Conservation (phyloP, 2,797 vertebrate species). For the Sebastes diploproa region DNA sequence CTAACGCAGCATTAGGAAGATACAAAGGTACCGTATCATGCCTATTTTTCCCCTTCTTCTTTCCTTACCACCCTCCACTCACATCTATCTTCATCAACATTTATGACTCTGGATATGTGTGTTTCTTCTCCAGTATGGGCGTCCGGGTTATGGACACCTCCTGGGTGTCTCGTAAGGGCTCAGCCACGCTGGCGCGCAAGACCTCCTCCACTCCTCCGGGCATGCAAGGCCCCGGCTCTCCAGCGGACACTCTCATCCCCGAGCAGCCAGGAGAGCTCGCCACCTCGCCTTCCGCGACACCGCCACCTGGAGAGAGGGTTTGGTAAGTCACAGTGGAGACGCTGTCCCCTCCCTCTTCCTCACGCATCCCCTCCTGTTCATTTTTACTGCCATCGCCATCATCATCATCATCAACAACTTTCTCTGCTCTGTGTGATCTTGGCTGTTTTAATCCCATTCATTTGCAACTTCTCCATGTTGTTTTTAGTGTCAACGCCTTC, state of each 20-base stretch:
- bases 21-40: slow-evolving; percentile 94
- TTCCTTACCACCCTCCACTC: slow-evolving; percentile 1
- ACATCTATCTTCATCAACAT: not conserved
- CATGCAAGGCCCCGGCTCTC: slow-evolving; percentile 86
- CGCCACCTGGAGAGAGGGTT: slow-evolving; percentile 85
- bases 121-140: slow-evolving; percentile 88
- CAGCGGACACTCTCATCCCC: slow-evolving; percentile 86
- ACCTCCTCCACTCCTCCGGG: slow-evolving; percentile 88
- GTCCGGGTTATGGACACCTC: slow-evolving; percentile 99
- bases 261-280: slow-evolving; percentile 88
- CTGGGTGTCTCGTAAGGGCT: slow-evolving; percentile 96
- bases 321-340: slow-evolving; percentile 84
- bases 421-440: slow-evolving; percentile 30
- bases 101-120: slow-evolving; percentile 25
- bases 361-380: slow-evolving; percentile 13
- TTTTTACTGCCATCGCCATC: slow-evolving; percentile 43
- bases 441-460: slow-evolving; percentile 33
- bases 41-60: slow-evolving; percentile 26
- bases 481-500: slow-evolving; percentile 22
- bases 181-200: slow-evolving; percentile 87
- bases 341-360: not conserved
- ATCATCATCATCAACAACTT: slow-evolving; percentile 41
- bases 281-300: slow-evolving; percentile 83
- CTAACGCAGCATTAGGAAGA: slow-evolving; percentile 99
- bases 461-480: not conserved